Evolutionary conservation across 2,113 vertebrate species (phyloP), one percentile per base, ranked within the genome.

Genomic region (Euleptes europaea): DNA sequence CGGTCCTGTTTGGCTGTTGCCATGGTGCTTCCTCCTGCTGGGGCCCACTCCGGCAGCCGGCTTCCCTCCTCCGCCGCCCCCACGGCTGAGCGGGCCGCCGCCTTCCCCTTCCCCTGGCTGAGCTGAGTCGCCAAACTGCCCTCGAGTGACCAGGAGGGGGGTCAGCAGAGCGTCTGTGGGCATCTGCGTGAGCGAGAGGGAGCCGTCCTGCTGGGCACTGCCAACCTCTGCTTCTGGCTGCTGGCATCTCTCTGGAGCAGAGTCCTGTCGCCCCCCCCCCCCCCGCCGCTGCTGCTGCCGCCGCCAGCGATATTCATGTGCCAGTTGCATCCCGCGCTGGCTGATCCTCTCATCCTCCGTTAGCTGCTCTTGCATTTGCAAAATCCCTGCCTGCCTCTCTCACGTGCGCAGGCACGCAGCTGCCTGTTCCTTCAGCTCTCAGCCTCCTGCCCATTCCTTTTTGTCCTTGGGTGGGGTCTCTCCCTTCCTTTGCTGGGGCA

Each of bases 11-110:
- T 80, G 33, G 40, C 82, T 44, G 90, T 91, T 91, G 86, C 90
- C 88, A 91, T 91, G 90, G 84, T 19, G 44, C 89, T 84, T 82
- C 75, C 78, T 71, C 75, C 72, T 84, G 81, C 77, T 70, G 77
- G 65, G 86, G 78, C 54, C 81, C 74, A 71, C 66, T 40, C 51
- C 71, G 54, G 66, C 88, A 67, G 73, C 17, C 47, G 8, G 47
- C 77, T 42, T 13, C 65, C 71, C n/a, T 1, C n/a, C 26, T 11
- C 2, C 19, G 11, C 69, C 12, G 1, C 60, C 65, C 63, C 17
- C 23, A 19, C 19, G 1, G 2, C 49, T 65, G 5, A 15, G 7
- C 47, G 51, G 38, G 21, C 19, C 33, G 35, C 9, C 9, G 49
- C 23, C 80, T 9, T 0, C 17, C n/a, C 40, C 17, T 2, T 12